Evolutionary conservation across 2,888 invertebrate species (phyloP).

Genomic region (Tineola bisselliella): DNA sequence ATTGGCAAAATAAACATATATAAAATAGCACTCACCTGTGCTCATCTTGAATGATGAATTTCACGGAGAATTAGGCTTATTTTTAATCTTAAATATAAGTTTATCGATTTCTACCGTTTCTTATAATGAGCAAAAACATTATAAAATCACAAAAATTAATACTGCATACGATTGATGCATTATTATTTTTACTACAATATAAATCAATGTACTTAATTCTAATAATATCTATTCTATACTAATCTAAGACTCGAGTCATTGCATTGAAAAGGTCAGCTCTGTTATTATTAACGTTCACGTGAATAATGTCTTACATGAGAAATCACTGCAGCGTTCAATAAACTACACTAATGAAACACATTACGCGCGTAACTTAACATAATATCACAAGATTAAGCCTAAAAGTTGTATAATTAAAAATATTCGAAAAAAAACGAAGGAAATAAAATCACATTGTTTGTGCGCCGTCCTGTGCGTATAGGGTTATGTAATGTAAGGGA

Average conservation of each 20-base stretch:
- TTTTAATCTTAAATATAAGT: too few relatives aligned
- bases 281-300: neutral
- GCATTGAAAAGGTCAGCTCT: neutral
- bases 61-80: too few relatives aligned
- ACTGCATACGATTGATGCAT: slow-evolving; percentile 4
- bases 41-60: neutral
- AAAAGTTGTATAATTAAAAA: slow-evolving; percentile 62
- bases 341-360: slow-evolving; percentile 25
- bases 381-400: slow-evolving; percentile 59
- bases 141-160: neutral
- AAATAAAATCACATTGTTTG: slow-evolving; percentile 64
- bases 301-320: neutral
- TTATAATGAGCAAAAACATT: neutral
- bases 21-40: neutral
- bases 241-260: neutral
- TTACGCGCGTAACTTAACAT: slow-evolving; percentile 49
- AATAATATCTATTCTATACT: neutral
- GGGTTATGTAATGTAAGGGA: slow-evolving; percentile 63
- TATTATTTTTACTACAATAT: neutral
- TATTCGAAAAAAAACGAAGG: slow-evolving; percentile 41
- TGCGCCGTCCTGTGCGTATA: slow-evolving; percentile 67
- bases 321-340: slow-evolving; percentile 32
- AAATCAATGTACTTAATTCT: neutral
- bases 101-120: neutral
- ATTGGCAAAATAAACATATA: neutral